Evolutionary conservation across 2,797 vertebrate genomes (phyloP), one percentile per base, ranked within the genome.

Genomic region (Scolopax bukidnonensis): DNA sequence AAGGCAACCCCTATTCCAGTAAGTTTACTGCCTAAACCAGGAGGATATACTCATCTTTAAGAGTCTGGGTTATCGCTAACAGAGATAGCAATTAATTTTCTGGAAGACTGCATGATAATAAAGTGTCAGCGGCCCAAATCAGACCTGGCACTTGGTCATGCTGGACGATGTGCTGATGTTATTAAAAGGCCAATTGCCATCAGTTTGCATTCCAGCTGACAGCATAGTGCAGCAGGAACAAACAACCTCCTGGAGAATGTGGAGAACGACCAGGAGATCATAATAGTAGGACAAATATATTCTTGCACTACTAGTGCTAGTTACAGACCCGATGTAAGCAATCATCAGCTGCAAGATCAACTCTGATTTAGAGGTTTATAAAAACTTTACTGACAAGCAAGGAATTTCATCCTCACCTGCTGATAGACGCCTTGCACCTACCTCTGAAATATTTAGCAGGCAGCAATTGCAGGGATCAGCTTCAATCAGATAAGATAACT

Each of bases 41-140:
- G n/a, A 76, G 33, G 30, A 81, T 33, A 41, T 47, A 33, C 15
- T 83, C 8, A 4, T 87, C 43, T 85, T 77, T 23, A 81, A 75
- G 69, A 68, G 47, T 69, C 54, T 6, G 14, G 32, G 32, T 69
- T 76, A 59, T 77, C 21, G 20, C 71, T 67, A 67, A 10, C 40
- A 80, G 79, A 87, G 57, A 71, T 30, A 67, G 60, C 53, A 90
- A 90, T 88, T 94, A 74, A 83, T 94, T 93, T 90, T 90, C 75
- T 81, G 76, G 75, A 80, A 83, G 86, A 60, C 3, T 88, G 60
- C 30, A 43, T 64, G 73, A 68, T 57, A 85, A 45, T 78, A 47
- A 68, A 60, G 38, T 23, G 59, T n/a, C 45, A 67, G 43, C 30
- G 23, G 11, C 45, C 76, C 79, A 90, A 91, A 92, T 86, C 73